Evolutionary conservation across 2,113 vertebrate genomes (phyloP).

Genomic region (Odobenus rosmarus): DNA sequence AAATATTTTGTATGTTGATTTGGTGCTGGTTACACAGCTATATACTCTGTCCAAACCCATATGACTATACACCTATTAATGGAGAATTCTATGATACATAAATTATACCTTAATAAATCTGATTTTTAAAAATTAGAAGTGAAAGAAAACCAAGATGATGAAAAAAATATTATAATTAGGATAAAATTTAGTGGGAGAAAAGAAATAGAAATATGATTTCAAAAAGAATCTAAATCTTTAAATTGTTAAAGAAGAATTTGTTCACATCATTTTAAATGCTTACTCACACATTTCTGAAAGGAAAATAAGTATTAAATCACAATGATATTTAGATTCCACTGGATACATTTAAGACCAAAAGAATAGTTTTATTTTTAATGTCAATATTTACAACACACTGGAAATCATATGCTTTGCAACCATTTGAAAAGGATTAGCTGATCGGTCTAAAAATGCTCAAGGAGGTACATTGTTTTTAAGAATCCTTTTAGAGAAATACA

Average conservation of each 20-base stretch:
- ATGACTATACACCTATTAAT: neutral
- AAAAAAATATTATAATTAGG: neutral
- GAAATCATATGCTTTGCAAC: neutral
- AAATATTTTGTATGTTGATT: neutral
- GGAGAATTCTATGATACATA: neutral
- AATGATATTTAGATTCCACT: neutral
- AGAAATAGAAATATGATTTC: neutral
- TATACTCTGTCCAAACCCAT: neutral
- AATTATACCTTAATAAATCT: neutral
- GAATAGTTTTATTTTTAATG: slow-evolving; percentile 45
- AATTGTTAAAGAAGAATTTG: neutral
- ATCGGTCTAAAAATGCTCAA: neutral
- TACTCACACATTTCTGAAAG: slow-evolving; percentile 29
- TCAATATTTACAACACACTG: neutral
- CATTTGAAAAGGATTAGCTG: neutral
- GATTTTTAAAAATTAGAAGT: neutral
- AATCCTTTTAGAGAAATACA: neutral
- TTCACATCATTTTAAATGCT: slow-evolving; percentile 29
- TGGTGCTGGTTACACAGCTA: neutral
- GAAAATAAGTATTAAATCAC: slow-evolving; percentile 33
- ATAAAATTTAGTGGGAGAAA: neutral
- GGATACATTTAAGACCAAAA: slow-evolving; percentile 10
- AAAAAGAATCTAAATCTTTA: neutral
- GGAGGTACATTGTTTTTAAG: neutral
- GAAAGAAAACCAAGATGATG: neutral